Conservation (phyloP, 1,140 invertebrate genomes). For the Dolichoris vasculosae region DNA sequence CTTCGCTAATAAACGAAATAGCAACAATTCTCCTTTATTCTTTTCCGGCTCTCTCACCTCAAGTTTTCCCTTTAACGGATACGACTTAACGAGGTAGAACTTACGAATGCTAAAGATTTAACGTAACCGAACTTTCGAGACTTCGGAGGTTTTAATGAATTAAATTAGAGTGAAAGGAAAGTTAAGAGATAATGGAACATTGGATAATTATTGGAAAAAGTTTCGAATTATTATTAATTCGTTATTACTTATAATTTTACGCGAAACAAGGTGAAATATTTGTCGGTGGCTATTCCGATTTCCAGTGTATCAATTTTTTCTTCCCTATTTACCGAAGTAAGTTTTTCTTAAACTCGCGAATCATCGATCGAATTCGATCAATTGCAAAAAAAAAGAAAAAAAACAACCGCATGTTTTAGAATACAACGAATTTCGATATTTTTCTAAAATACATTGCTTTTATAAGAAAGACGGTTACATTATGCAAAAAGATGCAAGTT, state of each 20-base stretch:
- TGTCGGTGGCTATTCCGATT: not conserved
- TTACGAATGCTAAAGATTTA: slow-evolving; percentile 15
- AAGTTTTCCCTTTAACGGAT: not conserved
- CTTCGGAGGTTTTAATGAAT: slow-evolving; percentile 16
- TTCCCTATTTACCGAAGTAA: too few species aligned
- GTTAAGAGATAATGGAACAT: not conserved
- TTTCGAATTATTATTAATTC: slow-evolving; percentile 1
- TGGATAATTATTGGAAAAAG: slow-evolving; percentile 10
- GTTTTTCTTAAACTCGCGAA: too few species aligned
- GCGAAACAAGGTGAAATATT: not conserved
- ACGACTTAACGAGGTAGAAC: slow-evolving; percentile 3
- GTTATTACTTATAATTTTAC: not conserved
- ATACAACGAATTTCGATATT: too few species aligned
- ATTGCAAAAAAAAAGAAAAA: too few species aligned
- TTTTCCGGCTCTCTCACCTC: not conserved
- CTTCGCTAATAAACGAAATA: slow-evolving; percentile 25
- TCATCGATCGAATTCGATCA: too few species aligned
- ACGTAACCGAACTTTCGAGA: not conserved
- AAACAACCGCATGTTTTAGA: too few species aligned
- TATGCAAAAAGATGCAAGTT: too few species aligned
- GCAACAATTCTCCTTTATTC: slow-evolving; percentile 5
- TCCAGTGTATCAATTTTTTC: not conserved
- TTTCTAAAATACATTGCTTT: too few species aligned
- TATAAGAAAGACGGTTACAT: too few species aligned
- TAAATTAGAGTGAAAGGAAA: slow-evolving; percentile 9